Base-by-base conservation (phyloP, 2,113 vertebrate genomes). In the Plecotus auritus region DNA sequence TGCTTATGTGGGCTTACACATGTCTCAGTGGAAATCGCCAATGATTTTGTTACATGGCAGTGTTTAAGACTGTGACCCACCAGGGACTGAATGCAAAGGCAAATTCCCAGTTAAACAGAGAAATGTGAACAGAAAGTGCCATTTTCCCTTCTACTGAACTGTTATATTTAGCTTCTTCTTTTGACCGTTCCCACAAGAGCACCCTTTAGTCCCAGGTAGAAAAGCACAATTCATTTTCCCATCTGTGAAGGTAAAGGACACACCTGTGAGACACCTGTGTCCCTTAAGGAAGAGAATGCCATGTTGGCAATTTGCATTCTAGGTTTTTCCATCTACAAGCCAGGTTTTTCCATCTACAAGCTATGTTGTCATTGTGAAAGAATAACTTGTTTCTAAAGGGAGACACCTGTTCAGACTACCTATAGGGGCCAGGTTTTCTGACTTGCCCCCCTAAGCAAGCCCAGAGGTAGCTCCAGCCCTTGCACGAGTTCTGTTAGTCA, bases 21-120 rank as follows among this genome's bases (percentile, higher is more conserved):
- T 92, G 97, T 97, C 98, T 98, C 98, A 94, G 98, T 98, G 98
- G 97, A 95, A 97, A 98, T 97, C 96, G 96, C 98, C 96, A 95
- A 51, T 12, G 47, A 89, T 91, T 96, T 97, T 97, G 94, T 96
- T 95, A 72, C 1, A 0, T 94, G 92, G 94, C 92, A 93, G 76
- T 85, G 94, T 97, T 96, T 83, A 0, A 95, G 51, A 85, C 92
- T 85, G 67, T 96, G 91, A 95, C 89, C 73, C 92, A 92, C 93
- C 85, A 88, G 96, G 97, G 80, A 97, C 73, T 1, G 4, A 95
- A 97, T 90, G 92, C 87, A 91, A 98, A 96, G 66, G 67, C 92
- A 96, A 56, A 93, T 95, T 96, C 89, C 80, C 82, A 66, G 92
- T 54, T 84, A 87, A 42, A 94, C 47, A 76, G 8, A 95, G 76